Base-by-base conservation (phyloP, 2,113 vertebrate species). In the Percina caprodes region DNA sequence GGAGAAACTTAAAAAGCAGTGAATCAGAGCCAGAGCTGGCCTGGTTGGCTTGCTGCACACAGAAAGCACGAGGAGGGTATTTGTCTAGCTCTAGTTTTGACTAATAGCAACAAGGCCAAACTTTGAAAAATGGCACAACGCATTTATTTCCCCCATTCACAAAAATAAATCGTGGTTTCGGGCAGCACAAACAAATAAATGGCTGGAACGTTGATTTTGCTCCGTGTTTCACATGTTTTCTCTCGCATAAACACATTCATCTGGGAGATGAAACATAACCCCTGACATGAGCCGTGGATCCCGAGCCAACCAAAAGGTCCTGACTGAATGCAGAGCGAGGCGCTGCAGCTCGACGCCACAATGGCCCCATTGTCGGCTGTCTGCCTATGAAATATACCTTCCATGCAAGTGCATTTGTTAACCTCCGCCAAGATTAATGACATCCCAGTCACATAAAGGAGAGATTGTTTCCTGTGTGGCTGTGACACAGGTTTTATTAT, bases 351-450 rank as follows among this genome's bases (percentile, higher is more conserved):
- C 85, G 16, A 59, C 74, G 63, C 71, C 83, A 94, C 92, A 94
- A 93, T 91, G 90, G 88, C 87, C 89, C 89, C 92, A 92, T 93
- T 94, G 92, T 94, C 73, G 82, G 68, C 75, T 69, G 92, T 82
- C 92, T 51, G 80, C 88, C 79, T 80, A 86, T 92, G 92, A 94
- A 94, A 94, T 93, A 92, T 90, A 93, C 91, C 93, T 91, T 93
- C 92, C 86, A 84, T 82, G 87, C 75, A 52, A 94, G 88, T 82
- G 86, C 86, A 94, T 95, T 93, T 93, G 92, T 94, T 92, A 92
- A 92, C 91, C 92, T 92, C 89, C 68, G 78, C 85, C 86, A 83
- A 92, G 93, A 94, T 94, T 93, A 93, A 94, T 92, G 92, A 91
- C 90, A 85, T 88, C 87, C 84, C 26, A 82, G 89, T 88, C 87